phyloP scores from a whole-genome alignment of 2,888 invertebrate genomes.

The Eledona agricola region DNA sequence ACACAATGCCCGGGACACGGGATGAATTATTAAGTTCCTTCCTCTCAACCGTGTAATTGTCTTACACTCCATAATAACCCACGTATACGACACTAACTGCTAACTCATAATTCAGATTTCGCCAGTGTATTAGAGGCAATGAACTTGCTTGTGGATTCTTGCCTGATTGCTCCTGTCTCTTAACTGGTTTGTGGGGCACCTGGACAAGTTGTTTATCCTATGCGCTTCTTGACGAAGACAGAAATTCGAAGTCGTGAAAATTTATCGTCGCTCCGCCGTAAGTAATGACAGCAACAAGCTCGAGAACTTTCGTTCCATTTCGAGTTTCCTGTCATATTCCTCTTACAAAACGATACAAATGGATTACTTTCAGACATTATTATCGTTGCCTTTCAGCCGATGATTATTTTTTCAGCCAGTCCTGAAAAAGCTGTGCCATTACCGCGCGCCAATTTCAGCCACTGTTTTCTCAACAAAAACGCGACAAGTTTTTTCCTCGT shows the following conservation, averaged over 20 bases:
- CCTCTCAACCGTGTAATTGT: constrained; percentile 61
- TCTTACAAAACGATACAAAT: constrained; percentile 25
- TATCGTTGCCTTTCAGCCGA: constrained; percentile 18
- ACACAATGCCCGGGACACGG: constrained; percentile 59
- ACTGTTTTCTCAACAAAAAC: constrained; percentile 13
- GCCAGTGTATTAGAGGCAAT: constrained; percentile 42
- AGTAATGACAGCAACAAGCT: constrained; percentile 12
- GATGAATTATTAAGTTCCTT: constrained; percentile 61
- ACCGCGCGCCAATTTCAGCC: constrained; percentile 1
- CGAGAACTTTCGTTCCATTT: constrained; percentile 7
- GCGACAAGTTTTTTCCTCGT: constrained; percentile 26
- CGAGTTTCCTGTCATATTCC: constrained; percentile 15
- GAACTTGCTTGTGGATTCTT: not conserved
- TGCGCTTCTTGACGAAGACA: constrained; percentile 6
- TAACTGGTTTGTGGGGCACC: constrained; percentile 9
- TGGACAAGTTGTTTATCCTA: constrained; percentile 14
- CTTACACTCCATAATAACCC: constrained; percentile 59
- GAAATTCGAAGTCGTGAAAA: constrained; percentile 13
- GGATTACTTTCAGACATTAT: constrained; percentile 22
- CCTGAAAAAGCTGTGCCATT: constrained; percentile 9
- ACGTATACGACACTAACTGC: constrained; percentile 57
- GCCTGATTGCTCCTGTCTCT: not conserved
- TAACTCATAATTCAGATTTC: constrained; percentile 58
- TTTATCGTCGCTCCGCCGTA: constrained; percentile 9
- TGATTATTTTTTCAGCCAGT: constrained; percentile 15